A percentile compares a stretch with the other conserved stretches of the same genome.
Evolutionary conservation across 1,140 invertebrate species (phyloP).

Genomic region (Subanguina moxae): DNA sequence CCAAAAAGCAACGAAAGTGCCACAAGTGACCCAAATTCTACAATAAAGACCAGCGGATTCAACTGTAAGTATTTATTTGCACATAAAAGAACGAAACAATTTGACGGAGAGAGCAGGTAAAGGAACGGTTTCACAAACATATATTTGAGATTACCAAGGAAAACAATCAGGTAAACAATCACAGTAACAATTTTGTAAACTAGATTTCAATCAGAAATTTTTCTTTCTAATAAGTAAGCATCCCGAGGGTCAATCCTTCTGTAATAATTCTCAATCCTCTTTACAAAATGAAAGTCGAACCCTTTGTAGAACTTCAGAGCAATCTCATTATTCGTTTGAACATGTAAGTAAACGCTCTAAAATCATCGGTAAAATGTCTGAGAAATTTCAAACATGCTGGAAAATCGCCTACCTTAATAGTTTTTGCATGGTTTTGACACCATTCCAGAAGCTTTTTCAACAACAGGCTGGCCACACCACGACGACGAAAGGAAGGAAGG

Average conservation of each 20-base stretch:
- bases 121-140: too few relatives aligned
- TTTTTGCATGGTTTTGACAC: not conserved
- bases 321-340: constrained; percentile 94
- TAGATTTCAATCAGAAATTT: not conserved
- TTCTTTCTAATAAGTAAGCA: constrained; percentile 80
- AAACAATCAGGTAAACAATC: too few relatives aligned
- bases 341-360: constrained; percentile 95
- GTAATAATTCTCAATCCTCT: constrained; percentile 96
- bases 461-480: not conserved
- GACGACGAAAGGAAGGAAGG: not conserved
- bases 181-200: too few relatives aligned
- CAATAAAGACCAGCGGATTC: too few relatives aligned
- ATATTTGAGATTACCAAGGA: too few relatives aligned
- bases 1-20: not conserved
- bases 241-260: constrained; percentile 96
- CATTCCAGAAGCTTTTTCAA: not conserved
- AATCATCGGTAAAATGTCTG: constrained; percentile 61
- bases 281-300: constrained; percentile 96
- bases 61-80: too few relatives aligned
- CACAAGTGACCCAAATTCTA: too few relatives aligned
- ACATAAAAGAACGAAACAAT: too few relatives aligned
- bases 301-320: constrained; percentile 98
- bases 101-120: too few relatives aligned
- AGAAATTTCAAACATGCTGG: not conserved
- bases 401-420: not conserved